These are phyloP conservation scores for Aviceda leuphotes DNA, from an alignment of 2,797 vertebrate species.

Conservation along the genomic window DNA sequence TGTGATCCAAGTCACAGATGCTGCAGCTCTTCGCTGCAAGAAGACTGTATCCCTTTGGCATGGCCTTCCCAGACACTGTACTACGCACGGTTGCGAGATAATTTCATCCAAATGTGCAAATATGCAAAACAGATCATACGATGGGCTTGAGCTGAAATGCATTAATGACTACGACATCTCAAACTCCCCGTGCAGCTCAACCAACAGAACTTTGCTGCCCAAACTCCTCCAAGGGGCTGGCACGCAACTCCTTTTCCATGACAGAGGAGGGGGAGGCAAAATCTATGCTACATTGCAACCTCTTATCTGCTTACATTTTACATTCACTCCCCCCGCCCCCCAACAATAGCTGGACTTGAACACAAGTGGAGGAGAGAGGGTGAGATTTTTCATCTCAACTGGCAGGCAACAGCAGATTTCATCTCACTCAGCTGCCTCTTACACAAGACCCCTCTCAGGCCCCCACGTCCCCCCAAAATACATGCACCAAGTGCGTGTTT, in stretches of 20 bases:
- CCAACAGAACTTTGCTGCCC: neutral
- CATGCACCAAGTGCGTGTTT: accelerated
- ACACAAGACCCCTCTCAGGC: neutral
- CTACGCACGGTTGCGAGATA: accelerated
- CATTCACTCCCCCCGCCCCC: neutral
- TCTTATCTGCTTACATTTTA: neutral
- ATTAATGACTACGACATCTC: neutral
- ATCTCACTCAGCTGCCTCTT: neutral
- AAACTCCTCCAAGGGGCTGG: neutral
- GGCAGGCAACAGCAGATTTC: neutral
- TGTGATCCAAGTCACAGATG: neutral
- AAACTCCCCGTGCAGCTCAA: neutral
- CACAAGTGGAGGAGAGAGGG: neutral
- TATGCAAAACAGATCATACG: neutral
- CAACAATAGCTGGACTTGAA: neutral
- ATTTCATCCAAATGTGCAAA: neutral
- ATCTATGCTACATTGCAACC: neutral
- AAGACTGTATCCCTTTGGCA: neutral
- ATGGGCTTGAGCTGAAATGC: neutral
- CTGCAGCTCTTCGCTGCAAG: neutral
- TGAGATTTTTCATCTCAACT: neutral
- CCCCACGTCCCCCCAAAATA: accelerated
- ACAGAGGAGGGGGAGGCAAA: neutral
- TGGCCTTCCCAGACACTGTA: neutral
- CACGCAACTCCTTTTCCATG: neutral